Percentiles rank a stretch among this genome's conserved stretches.
phyloP scores from a whole-genome alignment of 2,888 invertebrate species.

The Chrysolina oricalcia region DNA sequence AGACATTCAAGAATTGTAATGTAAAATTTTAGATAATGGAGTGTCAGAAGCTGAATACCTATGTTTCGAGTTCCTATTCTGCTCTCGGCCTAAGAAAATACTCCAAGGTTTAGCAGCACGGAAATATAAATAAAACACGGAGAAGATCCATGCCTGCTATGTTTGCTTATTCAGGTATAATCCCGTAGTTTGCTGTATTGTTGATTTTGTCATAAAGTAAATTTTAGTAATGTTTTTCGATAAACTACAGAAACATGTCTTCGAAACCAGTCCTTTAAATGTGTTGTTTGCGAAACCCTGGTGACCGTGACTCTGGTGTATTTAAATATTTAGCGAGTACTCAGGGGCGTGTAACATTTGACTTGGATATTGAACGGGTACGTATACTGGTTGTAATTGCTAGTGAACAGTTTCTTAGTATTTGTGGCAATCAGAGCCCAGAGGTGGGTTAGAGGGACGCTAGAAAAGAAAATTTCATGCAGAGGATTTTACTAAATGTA shows the following conservation, averaged over 20 bases:
- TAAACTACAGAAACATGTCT: slow-evolving; percentile 47
- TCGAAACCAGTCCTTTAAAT: slow-evolving; percentile 59
- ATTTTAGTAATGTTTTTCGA: slow-evolving; percentile 45
- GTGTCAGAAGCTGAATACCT: too few species aligned
- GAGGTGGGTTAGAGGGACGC: too few species aligned
- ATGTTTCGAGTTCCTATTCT: too few species aligned
- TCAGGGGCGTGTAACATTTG: slow-evolving; percentile 26
- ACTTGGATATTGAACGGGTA: not conserved
- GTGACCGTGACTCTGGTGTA: slow-evolving; percentile 66
- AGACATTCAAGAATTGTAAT: too few species aligned
- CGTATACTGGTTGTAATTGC: too few species aligned
- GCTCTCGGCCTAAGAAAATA: too few species aligned
- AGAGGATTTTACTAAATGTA: too few species aligned
- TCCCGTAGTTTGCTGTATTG: slow-evolving; percentile 32
- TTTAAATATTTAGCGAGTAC: slow-evolving; percentile 65
- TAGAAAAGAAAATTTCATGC: too few species aligned
- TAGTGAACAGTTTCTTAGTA: too few species aligned
- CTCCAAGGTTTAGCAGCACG: too few species aligned
- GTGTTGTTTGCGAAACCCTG: slow-evolving; percentile 63
- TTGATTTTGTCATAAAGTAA: slow-evolving; percentile 47
- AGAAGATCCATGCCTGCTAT: not conserved
- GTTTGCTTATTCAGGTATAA: slow-evolving; percentile 36
- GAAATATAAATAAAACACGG: not conserved
- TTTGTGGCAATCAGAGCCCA: too few species aligned
- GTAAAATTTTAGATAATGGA: too few species aligned